Conservation (phyloP, 2,797 vertebrate species). For the Onychomys leucogaster region DNA sequence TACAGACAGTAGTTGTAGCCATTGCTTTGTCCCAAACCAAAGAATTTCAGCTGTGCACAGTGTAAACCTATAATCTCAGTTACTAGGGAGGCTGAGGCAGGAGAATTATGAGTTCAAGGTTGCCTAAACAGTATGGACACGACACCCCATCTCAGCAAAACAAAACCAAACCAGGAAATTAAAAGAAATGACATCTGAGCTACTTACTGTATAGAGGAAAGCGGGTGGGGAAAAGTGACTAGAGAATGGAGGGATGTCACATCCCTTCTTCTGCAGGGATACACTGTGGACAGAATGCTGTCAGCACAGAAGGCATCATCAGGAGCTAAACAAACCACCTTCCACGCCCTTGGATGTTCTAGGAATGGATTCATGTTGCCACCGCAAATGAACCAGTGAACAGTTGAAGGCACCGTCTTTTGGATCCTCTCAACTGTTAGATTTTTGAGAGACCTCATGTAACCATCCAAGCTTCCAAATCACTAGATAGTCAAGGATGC, state of each 20-base stretch:
- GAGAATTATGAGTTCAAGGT: not conserved
- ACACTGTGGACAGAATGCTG: not conserved
- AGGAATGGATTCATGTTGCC: not conserved
- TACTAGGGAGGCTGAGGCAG: not conserved
- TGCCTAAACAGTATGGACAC: not conserved
- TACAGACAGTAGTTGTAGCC: not conserved
- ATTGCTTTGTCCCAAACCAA: not conserved
- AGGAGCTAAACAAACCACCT: constrained; percentile 27
- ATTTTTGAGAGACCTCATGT: not conserved
- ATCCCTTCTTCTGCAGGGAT: not conserved
- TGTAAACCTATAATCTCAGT: not conserved
- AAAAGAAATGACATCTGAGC: constrained; percentile 12
- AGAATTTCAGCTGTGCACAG: not conserved
- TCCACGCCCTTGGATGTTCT: not conserved
- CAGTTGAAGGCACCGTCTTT: constrained; percentile 32
- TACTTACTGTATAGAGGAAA: not conserved
- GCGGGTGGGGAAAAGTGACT: not conserved
- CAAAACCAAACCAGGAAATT: not conserved
- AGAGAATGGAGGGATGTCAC: not conserved
- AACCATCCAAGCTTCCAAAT: not conserved
- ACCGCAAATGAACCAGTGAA: not conserved
- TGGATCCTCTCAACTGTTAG: not conserved
- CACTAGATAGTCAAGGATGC: not conserved
- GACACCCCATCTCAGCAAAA: not conserved
- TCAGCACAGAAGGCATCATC: not conserved